Evolutionary conservation across 2,888 invertebrate genomes (phyloP).

Genomic region (Coenonympha arcania): DNA sequence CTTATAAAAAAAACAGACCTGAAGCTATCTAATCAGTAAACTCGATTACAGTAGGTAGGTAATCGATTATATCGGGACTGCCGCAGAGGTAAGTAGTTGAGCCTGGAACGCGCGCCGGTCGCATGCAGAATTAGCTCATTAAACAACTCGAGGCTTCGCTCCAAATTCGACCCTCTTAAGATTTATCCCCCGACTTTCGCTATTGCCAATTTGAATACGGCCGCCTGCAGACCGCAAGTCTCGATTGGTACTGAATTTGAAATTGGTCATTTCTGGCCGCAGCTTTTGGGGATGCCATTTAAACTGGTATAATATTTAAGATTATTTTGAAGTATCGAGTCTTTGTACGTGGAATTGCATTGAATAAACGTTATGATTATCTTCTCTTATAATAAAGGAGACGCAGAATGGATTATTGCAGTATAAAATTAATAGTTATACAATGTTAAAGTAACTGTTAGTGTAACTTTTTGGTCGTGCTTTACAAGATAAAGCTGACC

Average conservation of each 20-base stretch:
- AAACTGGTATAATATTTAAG: slow-evolving; percentile 33
- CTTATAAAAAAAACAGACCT: too few relatives aligned
- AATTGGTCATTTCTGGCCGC: slow-evolving; percentile 24
- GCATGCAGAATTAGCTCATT: slow-evolving; percentile 64
- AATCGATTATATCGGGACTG: slow-evolving; percentile 11
- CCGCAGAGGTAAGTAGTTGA: slow-evolving; percentile 15
- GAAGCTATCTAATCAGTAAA: background rate
- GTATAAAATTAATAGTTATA: too few relatives aligned
- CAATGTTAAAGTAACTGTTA: too few relatives aligned
- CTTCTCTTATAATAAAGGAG: background rate
- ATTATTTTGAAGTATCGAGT: slow-evolving; percentile 2
- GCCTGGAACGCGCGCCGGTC: slow-evolving; percentile 18
- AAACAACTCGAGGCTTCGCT: slow-evolving; percentile 40
- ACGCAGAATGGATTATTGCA: too few relatives aligned
- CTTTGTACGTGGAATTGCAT: slow-evolving; percentile 8
- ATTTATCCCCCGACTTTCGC: slow-evolving; percentile 48
- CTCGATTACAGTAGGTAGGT: slow-evolving; percentile 2
- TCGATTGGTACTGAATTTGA: slow-evolving; percentile 25
- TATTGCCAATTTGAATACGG: slow-evolving; percentile 51
- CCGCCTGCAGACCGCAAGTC: slow-evolving; percentile 34
- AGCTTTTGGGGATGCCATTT: slow-evolving; percentile 18
- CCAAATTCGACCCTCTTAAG: slow-evolving; percentile 34
- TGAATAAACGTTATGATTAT: background rate
- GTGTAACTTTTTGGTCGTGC: too few relatives aligned
- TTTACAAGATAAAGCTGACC: too few relatives aligned